Percentiles rank a stretch among this genome's conserved stretches.
Conservation (phyloP, 2,113 vertebrate genomes). For the Herpailurus yagouaroundi region DNA sequence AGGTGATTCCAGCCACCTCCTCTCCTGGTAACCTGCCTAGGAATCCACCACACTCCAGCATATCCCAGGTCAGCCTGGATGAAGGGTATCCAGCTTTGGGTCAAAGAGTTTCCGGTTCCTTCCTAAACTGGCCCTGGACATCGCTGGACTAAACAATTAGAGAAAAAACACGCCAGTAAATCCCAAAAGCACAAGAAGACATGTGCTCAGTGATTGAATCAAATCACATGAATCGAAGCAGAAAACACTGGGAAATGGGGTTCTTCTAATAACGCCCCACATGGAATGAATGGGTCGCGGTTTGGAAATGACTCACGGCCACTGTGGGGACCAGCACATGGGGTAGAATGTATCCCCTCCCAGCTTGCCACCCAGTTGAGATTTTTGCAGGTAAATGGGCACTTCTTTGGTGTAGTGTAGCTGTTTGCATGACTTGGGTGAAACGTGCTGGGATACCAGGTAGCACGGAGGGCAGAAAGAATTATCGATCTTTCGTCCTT, state of each 20-base stretch:
- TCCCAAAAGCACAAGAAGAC: not conserved
- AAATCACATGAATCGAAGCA: not conserved
- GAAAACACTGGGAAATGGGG: not conserved
- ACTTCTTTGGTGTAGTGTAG: too few relatives aligned
- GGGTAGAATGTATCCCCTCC: too few relatives aligned
- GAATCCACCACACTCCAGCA: accelerated
- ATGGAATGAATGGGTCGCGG: not conserved
- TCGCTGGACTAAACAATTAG: not conserved
- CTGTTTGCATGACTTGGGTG: not conserved
- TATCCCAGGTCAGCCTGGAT: not conserved
- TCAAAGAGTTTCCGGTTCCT: not conserved
- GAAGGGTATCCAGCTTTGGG: not conserved
- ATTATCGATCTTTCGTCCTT: accelerated
- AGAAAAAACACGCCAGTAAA: not conserved
- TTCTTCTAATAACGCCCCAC: too few relatives aligned
- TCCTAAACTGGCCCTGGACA: not conserved
- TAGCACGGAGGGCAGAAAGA: not conserved
- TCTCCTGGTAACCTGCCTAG: accelerated
- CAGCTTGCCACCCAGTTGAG: accelerated
- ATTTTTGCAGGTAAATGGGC: not conserved
- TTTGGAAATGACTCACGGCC: not conserved
- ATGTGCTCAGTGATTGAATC: not conserved
- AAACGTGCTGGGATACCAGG: not conserved
- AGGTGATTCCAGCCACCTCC: not conserved
- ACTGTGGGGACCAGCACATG: too few relatives aligned